Conservation (phyloP, 2,888 invertebrate genomes). For the Marronus borbonicus region DNA sequence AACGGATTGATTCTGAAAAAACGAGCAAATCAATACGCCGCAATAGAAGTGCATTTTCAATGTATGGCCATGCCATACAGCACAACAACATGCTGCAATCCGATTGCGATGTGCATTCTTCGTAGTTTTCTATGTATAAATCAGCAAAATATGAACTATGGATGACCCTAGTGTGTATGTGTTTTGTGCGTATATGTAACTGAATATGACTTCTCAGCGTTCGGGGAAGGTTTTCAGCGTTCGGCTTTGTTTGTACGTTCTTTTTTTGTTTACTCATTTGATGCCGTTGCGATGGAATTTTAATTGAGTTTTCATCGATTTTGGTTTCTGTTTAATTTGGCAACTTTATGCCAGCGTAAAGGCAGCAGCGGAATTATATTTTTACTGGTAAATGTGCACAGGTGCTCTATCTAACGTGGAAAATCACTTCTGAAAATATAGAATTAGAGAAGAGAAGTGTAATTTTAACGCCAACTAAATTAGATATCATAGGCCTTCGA, state of each 20-base stretch:
- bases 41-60: slow-evolving; percentile 42
- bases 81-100: background rate
- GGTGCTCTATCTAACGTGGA: background rate
- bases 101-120: slow-evolving; percentile 38
- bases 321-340: slow-evolving; percentile 17
- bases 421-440: no score
- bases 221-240: slow-evolving; percentile 16
- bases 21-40: slow-evolving; percentile 15
- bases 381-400: background rate
- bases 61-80: background rate
- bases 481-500: no score
- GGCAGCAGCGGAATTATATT: background rate
- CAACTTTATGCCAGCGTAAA: slow-evolving; percentile 19
- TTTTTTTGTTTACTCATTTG: slow-evolving; percentile 41
- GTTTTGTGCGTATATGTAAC: background rate
- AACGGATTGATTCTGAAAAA: slow-evolving; percentile 23
- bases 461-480: no score
- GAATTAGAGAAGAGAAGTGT: no score
- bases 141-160: slow-evolving; percentile 25
- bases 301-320: slow-evolving; percentile 45
- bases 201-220: slow-evolving; percentile 42
- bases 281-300: slow-evolving; percentile 37
- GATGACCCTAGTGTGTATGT: background rate
- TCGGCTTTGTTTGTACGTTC: slow-evolving; percentile 9
- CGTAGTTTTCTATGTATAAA: slow-evolving; percentile 22